A percentile compares a stretch with the other conserved stretches of the same genome.
Evolutionary conservation across 2,888 invertebrate species (phyloP).

Genomic region (Xestia c-nigrum): DNA sequence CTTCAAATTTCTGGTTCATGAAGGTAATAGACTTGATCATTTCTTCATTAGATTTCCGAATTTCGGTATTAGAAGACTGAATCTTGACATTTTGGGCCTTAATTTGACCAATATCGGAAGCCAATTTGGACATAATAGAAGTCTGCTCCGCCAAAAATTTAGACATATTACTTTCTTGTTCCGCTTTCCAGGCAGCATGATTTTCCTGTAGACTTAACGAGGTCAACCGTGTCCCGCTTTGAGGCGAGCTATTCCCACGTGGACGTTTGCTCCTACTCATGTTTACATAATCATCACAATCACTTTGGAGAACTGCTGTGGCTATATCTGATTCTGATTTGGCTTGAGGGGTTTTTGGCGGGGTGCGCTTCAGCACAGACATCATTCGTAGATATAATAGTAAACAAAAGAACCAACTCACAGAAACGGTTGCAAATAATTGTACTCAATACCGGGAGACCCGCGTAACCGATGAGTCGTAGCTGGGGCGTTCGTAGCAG

Average conservation of each 20-base stretch:
- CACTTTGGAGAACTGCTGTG: not conserved
- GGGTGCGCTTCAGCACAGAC: too few species aligned
- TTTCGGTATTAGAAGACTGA: not conserved
- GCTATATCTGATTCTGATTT: not conserved
- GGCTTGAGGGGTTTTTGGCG: too few species aligned
- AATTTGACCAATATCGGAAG: not conserved
- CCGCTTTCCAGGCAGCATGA: not conserved
- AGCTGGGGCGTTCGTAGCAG: not conserved
- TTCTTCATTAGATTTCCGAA: conserved; percentile 1
- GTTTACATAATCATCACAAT: conserved; percentile 4
- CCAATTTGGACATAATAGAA: conserved; percentile 1
- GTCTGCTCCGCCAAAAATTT: not conserved
- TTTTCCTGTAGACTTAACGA: not conserved
- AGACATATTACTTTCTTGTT: not conserved
- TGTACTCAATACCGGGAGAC: too few species aligned
- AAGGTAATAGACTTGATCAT: not conserved
- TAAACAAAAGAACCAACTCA: too few species aligned
- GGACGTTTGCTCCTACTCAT: not conserved
- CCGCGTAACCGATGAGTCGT: not conserved
- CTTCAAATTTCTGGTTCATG: too few species aligned
- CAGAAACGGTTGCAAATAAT: too few species aligned
- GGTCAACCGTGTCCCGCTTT: not conserved
- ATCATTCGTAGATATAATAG: too few species aligned
- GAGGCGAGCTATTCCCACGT: not conserved
- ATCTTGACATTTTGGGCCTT: not conserved